Percentiles rank a stretch among this genome's conserved stretches.
phyloP scores from a whole-genome alignment of 1,140 invertebrate species.

The Drosophila nigrodunni region DNA sequence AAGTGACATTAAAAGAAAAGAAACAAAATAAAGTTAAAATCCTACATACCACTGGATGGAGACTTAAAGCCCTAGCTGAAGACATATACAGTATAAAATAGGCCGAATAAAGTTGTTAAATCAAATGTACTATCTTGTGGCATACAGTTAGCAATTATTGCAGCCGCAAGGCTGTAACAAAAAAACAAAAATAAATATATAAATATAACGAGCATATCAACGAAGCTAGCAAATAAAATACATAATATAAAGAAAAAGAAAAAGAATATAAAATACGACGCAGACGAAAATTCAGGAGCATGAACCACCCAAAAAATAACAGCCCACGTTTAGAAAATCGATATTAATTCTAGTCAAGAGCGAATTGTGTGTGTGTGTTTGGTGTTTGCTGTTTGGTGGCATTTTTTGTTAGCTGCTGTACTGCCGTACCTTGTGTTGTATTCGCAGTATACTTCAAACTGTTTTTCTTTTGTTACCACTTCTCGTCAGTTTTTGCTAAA shows the following conservation, averaged over 20 bases:
- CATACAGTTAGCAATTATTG: slow-evolving; percentile 68
- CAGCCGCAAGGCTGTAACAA: slow-evolving; percentile 58
- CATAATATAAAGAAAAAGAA: too few species aligned
- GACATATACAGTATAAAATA: slow-evolving; percentile 46
- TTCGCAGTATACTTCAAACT: slow-evolving; percentile 11
- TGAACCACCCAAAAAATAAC: slow-evolving; percentile 30
- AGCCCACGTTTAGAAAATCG: slow-evolving; percentile 53
- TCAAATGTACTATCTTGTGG: slow-evolving; percentile 74
- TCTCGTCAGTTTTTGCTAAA: slow-evolving; percentile 9
- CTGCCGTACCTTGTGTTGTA: too few species aligned
- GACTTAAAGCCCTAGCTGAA: slow-evolving; percentile 16
- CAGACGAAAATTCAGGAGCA: slow-evolving; percentile 5
- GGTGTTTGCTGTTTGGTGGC: background rate
- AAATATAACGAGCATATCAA: slow-evolving; percentile 23
- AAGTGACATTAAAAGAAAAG: slow-evolving; percentile 23
- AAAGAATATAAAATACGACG: slow-evolving; percentile 1
- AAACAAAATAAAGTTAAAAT: background rate
- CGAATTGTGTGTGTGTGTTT: slow-evolving; percentile 10
- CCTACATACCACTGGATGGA: slow-evolving; percentile 18
- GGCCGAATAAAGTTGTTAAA: slow-evolving; percentile 50
- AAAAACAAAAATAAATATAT: slow-evolving; percentile 19
- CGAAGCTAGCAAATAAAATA: slow-evolving; percentile 13
- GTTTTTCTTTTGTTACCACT: slow-evolving; percentile 7
- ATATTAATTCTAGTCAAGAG: slow-evolving; percentile 58
- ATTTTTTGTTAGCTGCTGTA: slow-evolving; percentile 8